phyloP scores from a whole-genome alignment of 2,888 invertebrate genomes.

The Erebia epiphron region DNA sequence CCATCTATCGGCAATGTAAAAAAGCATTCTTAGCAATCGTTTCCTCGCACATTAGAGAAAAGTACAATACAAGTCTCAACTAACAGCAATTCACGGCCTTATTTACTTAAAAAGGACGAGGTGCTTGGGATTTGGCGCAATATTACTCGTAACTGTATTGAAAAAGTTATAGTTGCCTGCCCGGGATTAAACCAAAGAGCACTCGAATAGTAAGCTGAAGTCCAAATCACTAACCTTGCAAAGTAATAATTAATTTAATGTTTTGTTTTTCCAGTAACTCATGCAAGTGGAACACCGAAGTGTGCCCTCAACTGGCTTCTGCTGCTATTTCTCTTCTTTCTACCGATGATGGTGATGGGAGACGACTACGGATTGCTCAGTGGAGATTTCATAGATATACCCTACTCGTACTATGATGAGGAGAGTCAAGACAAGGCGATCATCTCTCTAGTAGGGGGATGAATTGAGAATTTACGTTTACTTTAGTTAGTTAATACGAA shows the following conservation, averaged over 20 bases:
- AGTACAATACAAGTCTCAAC: too few species aligned
- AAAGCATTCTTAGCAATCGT: too few species aligned
- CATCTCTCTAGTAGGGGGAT: constrained; percentile 57
- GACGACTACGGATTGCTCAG: constrained; percentile 50
- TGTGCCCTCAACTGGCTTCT: constrained; percentile 63
- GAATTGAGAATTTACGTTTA: constrained; percentile 33
- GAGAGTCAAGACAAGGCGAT: constrained; percentile 42
- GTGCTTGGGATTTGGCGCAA: too few species aligned
- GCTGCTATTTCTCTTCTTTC: constrained; percentile 60
- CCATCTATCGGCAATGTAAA: not conserved
- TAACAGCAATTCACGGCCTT: too few species aligned
- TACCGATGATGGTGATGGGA: constrained; percentile 59
- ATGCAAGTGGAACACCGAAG: constrained; percentile 56
- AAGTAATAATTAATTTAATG: not conserved
- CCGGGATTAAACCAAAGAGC: too few species aligned
- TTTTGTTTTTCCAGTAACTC: constrained; percentile 64
- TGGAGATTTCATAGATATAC: constrained; percentile 46
- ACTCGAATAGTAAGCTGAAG: too few species aligned
- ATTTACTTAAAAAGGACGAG: too few species aligned
- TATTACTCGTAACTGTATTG: too few species aligned
- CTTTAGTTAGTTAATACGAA: constrained; percentile 16
- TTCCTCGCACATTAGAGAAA: too few species aligned
- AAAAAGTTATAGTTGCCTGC: too few species aligned
- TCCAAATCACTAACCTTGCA: too few species aligned
- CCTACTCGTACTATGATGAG: constrained; percentile 46